phyloP scores from a whole-genome alignment of 2,888 invertebrate genomes.

The Drosophila meridiana region DNA sequence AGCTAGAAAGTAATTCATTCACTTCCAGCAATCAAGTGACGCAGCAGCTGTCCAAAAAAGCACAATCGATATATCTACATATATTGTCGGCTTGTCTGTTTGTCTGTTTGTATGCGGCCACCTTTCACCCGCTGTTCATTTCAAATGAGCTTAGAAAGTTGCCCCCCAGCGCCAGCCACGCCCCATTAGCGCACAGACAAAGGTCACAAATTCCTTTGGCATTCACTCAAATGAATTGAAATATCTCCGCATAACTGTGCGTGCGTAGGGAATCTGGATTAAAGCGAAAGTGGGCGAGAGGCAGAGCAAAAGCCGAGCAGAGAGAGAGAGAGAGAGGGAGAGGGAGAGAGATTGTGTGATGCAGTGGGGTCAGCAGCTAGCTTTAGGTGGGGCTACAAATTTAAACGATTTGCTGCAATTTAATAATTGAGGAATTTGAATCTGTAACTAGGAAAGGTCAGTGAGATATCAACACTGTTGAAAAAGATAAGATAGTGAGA shows the following conservation, averaged over 20 bases:
- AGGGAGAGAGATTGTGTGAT: neutral
- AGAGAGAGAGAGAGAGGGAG: neutral
- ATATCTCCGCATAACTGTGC: conserved; percentile 31
- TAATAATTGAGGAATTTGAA: neutral
- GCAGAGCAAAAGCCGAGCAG: too few relatives aligned
- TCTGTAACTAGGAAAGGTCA: neutral
- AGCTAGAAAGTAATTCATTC: conserved; percentile 48
- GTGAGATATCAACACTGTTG: neutral
- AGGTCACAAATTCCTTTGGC: conserved; percentile 50
- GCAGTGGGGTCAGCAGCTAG: neutral
- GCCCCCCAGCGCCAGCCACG: neutral
- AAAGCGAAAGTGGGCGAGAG: neutral
- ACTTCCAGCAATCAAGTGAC: conserved; percentile 25
- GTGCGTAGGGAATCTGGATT: conserved; percentile 2
- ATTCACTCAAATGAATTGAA: conserved; percentile 32
- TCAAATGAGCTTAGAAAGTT: conserved; percentile 14
- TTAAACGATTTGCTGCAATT: neutral
- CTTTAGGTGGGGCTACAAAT: neutral
- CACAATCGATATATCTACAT: conserved; percentile 1
- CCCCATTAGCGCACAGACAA: conserved; percentile 11
- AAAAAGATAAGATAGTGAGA: neutral
- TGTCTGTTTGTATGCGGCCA: conserved; percentile 5
- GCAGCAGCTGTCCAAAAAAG: conserved; percentile 20
- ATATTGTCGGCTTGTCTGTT: neutral
- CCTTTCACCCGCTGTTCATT: conserved; percentile 50